Conservation (phyloP, 2,113 vertebrate genomes). For the Engraulis encrasicolus region DNA sequence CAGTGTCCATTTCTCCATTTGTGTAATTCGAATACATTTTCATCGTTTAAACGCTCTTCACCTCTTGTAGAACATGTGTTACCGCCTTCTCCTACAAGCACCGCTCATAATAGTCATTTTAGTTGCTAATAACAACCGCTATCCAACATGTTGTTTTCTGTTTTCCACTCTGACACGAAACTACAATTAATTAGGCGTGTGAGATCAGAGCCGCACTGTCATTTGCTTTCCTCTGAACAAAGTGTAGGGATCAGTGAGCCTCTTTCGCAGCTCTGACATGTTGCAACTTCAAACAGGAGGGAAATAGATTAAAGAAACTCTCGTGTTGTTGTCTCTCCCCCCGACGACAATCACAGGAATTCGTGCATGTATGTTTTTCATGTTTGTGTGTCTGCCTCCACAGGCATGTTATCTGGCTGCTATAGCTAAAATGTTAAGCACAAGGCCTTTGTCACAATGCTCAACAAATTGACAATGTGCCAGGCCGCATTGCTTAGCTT, state of each 20-base stretch:
- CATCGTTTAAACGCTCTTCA: too few species aligned
- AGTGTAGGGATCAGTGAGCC: slow-evolving; percentile 16
- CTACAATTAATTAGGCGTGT: slow-evolving; percentile 42
- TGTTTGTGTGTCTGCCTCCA: slow-evolving; percentile 15
- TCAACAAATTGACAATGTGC: slow-evolving; percentile 28
- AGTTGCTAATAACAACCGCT: neutral
- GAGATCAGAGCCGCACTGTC: slow-evolving; percentile 25
- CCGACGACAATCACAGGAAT: slow-evolving; percentile 58
- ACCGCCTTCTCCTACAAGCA: slow-evolving; percentile 33
- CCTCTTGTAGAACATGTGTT: too few species aligned
- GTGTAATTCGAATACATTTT: neutral
- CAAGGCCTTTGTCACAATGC: slow-evolving; percentile 34
- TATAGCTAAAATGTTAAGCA: slow-evolving; percentile 56
- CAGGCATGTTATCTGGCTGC: slow-evolving; percentile 32
- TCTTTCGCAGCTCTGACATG: slow-evolving; percentile 57
- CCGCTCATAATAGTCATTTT: neutral
- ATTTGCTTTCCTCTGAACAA: slow-evolving; percentile 29
- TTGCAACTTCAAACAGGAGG: slow-evolving; percentile 59
- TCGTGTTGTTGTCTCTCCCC: slow-evolving; percentile 65
- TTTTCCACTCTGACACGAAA: slow-evolving; percentile 11
- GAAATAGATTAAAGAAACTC: slow-evolving; percentile 57
- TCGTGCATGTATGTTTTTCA: slow-evolving; percentile 40
- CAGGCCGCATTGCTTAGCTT: slow-evolving; percentile 17
- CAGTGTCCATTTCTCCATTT: neutral
- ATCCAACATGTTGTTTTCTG: slow-evolving; percentile 2